Base-by-base conservation (phyloP, 2,797 vertebrate genomes). In the Xyrichtys novacula region DNA sequence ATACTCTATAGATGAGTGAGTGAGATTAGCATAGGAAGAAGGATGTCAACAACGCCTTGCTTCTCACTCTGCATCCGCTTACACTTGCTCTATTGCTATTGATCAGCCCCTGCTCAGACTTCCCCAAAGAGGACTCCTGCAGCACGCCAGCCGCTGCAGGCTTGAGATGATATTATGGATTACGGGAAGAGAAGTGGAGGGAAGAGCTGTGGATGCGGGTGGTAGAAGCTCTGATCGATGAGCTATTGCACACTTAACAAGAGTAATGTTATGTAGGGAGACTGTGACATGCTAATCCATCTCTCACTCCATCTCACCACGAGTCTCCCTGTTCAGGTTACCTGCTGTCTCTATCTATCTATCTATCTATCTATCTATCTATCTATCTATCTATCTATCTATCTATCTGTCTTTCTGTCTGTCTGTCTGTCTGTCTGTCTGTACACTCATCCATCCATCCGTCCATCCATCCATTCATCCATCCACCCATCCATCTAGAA, bases 191-290 rank as follows among this genome's bases (percentile, higher is more conserved):
- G 75, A 81, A 78, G 79, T 69, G 43, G 74, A 85, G 80, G 74
- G 75, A 88, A 78, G 88, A 87, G 83, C 74, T 57, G 48, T 70
- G 80, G 68, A 86, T 79, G 83, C 46, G 34, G 82, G 85, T 23
- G 65, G 84, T 74, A 72, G 84, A 80, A 60, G 76, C 52, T 34
- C 80, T 89, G 88, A 93, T 91, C 87, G 86, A 93, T 91, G 90
- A 91, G 88, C 86, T 84, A 83, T 71, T 85, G 87, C 81, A 44
- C 88, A 90, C 90, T 93, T 90, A 89, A 91, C 89, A 91, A 91
- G 91, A 91, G 85, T 91, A 88, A 93, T 91, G 90, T 86, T 89
- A 87, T 89, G 85, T 87, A 88, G 89, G 81, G 79, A 85, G 85
- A 65, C 78, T 86, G 53, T 90, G 86, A 88, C 89, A 86, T 85